Evolutionary conservation across 1,140 invertebrate genomes (phyloP), one percentile per base, ranked within the genome.

Genomic region (Ceratitis capitata): DNA sequence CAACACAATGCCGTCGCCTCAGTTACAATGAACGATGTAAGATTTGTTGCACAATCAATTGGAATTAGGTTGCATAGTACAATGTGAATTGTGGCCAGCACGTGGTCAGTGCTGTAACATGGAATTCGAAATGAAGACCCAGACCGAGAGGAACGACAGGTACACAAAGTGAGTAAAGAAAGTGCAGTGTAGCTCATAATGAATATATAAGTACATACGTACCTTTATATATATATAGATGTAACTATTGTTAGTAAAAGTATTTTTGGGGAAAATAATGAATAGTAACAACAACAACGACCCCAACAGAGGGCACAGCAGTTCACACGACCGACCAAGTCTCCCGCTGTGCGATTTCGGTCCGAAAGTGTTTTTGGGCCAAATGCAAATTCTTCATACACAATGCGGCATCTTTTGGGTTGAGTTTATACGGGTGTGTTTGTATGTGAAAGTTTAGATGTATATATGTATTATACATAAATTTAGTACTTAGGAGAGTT

Each of bases 11-110:
- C 23, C 14, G 14, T 61, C 23, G 56, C n/a, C 26, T 53, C 29
- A 29, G 16, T 35, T 35, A 64, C 61, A 64, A 74, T 42, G 39
- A 42, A 74, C 35, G 69, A 45, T 45, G n/a, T 74, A 74, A 14
- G 69, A 74, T 74, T 74, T 74, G 69, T 64, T 64, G 61, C 61
- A 64, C 69, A 42, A 74, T 74, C 69, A 74, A 74, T 32, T 74
- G 35, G 69, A 74, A 74, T 74, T 74, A 74, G 69, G 35, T 74
- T 42, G 69, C 69, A 74, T n/a, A n/a, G n/a, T n/a, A 74, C 69
- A 74, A 74, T 74, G 69, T 4, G 39, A 74, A 74, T 42, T 45
- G 35, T 74, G 69, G 19, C 69, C 39, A n/a, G 69, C 69, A 74
- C 69, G 69, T 74, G 69, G 19, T 74, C 45, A 23, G 32, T n/a